These are phyloP conservation scores for Monopterus albus DNA, from an alignment of 2,113 vertebrate species.

Conservation along the genomic window DNA sequence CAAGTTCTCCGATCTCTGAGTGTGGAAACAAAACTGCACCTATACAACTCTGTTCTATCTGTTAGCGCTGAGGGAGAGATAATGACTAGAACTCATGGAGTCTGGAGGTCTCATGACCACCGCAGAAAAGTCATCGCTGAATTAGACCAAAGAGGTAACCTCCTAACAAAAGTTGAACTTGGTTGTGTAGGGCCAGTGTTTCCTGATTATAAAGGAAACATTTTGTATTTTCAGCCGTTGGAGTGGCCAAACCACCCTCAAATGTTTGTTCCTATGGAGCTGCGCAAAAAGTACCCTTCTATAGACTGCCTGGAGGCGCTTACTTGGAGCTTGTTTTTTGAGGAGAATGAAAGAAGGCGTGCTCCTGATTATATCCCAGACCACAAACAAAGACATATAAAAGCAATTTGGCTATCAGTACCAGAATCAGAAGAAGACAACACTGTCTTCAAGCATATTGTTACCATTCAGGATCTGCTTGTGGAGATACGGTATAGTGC, in stretches of 20 bases:
- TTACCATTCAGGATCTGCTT: conserved; percentile 70
- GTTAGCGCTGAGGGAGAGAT: conserved; percentile 52
- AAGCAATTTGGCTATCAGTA: conserved; percentile 62
- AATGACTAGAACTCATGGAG: conserved; percentile 29
- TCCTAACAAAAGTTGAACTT: conserved; percentile 31
- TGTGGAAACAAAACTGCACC: conserved; percentile 55
- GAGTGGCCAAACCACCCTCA: conserved; percentile 73
- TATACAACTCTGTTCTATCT: conserved; percentile 51
- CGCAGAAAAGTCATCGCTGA: conserved; percentile 50
- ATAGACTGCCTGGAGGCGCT: conserved; percentile 76
- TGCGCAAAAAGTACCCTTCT: conserved; percentile 67
- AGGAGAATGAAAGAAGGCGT: conserved; percentile 66
- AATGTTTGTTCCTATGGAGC: conserved; percentile 74
- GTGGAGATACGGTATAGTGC: conserved; percentile 72
- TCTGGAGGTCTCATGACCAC: conserved; percentile 67
- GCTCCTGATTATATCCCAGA: conserved; percentile 62
- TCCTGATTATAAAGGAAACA: conserved; percentile 55
- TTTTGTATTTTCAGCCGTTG: conserved; percentile 51
- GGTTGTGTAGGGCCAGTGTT: conserved; percentile 50
- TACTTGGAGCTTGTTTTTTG: conserved; percentile 77
- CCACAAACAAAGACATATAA: not conserved
- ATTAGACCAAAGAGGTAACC: conserved; percentile 47
- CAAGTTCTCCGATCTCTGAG: conserved; percentile 19
- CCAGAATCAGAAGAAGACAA: conserved; percentile 12
- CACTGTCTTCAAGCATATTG: conserved; percentile 62